Conservation (phyloP, 1,140 invertebrate species). For the Parapsyche elsis region DNA sequence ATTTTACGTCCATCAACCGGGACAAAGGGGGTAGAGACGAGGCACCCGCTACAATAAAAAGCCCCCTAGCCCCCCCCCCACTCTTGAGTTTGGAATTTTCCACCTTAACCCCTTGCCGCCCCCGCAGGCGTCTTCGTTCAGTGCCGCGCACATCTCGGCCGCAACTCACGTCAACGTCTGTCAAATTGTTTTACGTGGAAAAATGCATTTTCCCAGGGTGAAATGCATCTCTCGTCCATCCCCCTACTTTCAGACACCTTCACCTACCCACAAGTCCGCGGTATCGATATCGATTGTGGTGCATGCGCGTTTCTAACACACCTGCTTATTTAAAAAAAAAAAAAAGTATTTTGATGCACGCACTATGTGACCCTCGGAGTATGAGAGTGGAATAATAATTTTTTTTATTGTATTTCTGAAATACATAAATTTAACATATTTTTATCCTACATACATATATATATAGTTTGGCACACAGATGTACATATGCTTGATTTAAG, state of each 20-base stretch:
- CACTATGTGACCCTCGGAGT: too few relatives aligned
- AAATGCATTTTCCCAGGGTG: conserved; percentile 36
- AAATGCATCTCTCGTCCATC: conserved; percentile 34
- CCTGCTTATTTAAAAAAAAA: too few relatives aligned
- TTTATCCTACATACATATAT: too few relatives aligned
- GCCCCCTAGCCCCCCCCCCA: background rate
- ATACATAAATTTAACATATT: too few relatives aligned
- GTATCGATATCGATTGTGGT: background rate
- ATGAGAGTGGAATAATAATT: too few relatives aligned
- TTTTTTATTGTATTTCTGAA: too few relatives aligned
- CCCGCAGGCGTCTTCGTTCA: conserved; percentile 27
- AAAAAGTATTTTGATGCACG: too few relatives aligned
- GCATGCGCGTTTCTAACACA: too few relatives aligned
- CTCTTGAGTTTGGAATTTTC: background rate
- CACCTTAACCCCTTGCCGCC: background rate
- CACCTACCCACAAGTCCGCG: background rate
- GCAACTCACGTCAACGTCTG: conserved; percentile 48
- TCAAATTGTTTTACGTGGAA: conserved; percentile 49
- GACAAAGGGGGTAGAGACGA: too few relatives aligned
- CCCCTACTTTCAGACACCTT: background rate
- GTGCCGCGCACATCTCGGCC: conserved; percentile 30
- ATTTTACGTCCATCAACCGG: background rate
- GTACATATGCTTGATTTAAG: too few relatives aligned
- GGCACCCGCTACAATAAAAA: background rate
- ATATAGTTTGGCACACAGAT: too few relatives aligned